Evolutionary conservation across 2,888 invertebrate species (phyloP).

Genomic region (Podabrus alpinus): DNA sequence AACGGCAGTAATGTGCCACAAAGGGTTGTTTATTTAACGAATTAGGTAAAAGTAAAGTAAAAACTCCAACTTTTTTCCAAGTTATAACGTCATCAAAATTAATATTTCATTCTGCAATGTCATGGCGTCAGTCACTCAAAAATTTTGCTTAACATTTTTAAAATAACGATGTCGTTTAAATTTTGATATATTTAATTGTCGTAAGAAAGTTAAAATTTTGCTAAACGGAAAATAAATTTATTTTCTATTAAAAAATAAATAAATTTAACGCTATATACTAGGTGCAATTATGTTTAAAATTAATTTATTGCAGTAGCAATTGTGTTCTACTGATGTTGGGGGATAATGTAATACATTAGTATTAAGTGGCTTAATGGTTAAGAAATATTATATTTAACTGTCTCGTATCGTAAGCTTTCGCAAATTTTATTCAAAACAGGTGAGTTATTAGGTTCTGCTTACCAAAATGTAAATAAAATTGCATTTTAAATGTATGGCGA

Average conservation of each 20-base stretch:
- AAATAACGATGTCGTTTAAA: background rate
- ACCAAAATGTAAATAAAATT: background rate
- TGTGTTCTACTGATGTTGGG: background rate
- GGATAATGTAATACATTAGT: background rate
- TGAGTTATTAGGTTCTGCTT: background rate
- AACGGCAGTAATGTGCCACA: background rate
- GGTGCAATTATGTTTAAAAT: background rate
- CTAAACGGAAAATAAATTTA: background rate
- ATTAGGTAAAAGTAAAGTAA: background rate
- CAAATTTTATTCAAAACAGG: background rate
- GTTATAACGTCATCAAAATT: background rate
- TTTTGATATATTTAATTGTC: background rate
- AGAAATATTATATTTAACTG: background rate
- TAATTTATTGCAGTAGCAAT: background rate
- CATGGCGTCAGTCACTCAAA: background rate
- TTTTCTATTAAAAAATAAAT: background rate
- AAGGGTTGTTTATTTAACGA: background rate
- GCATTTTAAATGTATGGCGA: background rate
- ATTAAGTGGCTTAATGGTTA: conserved; percentile 1
- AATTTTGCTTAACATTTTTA: background rate
- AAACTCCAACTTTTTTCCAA: background rate
- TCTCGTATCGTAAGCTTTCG: background rate
- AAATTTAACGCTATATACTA: background rate
- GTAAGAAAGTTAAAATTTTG: background rate
- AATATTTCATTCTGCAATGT: background rate